phyloP scores from a whole-genome alignment of 2,113 vertebrate genomes.

The Neotragus moschatus region DNA sequence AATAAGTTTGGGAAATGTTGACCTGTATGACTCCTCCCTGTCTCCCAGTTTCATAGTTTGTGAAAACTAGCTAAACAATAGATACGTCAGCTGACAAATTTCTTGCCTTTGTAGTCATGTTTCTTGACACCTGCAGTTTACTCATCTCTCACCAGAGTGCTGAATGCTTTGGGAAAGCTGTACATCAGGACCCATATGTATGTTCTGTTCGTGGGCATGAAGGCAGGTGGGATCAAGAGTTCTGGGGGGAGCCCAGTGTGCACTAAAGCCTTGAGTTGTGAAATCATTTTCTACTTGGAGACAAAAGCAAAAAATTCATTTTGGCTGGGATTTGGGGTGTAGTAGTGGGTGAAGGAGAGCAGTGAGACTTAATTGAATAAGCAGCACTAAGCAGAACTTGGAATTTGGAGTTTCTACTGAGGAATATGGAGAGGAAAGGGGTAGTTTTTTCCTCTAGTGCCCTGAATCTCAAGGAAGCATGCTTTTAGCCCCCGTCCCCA shows the following conservation, averaged over 20 bases:
- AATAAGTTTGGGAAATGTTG: not conserved
- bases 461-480: not conserved
- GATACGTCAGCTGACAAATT: not conserved
- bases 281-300: not conserved
- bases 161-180: not conserved
- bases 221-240: not conserved
- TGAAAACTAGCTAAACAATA: not conserved
- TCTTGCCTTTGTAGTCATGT: not conserved
- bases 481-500: not conserved
- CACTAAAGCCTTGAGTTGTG: not conserved
- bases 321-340: not conserved
- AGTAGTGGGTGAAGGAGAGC: not conserved
- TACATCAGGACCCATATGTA: not conserved
- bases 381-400: not conserved
- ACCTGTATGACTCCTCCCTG: not conserved
- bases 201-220: not conserved
- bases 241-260: not conserved
- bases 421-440: not conserved
- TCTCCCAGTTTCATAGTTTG: not conserved
- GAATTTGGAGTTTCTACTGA: not conserved
- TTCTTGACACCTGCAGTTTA: not conserved
- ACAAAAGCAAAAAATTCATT: not conserved
- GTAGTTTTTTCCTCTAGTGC: not conserved
- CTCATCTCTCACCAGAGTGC: not conserved
- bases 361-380: not conserved